Percentiles rank a stretch among this genome's conserved stretches.
Conservation (phyloP, 2,113 vertebrate species). For the Anarhynchus alexandrinus region DNA sequence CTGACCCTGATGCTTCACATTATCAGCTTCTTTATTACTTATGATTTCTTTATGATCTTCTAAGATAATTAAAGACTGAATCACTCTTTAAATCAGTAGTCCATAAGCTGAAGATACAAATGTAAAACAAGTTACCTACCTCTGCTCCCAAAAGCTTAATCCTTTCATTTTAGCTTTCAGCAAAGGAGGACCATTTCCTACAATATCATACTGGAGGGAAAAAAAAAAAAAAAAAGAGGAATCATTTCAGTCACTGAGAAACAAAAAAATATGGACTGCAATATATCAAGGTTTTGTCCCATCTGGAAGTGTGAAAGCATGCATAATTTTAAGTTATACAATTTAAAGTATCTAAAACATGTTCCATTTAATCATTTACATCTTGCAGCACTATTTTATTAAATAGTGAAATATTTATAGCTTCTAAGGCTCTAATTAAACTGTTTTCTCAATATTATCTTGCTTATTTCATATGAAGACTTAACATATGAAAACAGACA, state of each 20-base stretch:
- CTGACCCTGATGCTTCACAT: neutral
- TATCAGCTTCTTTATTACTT: neutral
- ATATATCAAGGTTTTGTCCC: neutral
- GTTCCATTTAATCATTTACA: neutral
- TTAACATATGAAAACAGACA: slow-evolving; percentile 20
- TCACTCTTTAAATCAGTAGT: neutral
- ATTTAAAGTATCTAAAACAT: neutral
- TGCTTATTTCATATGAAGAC: neutral
- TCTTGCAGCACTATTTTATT: slow-evolving; percentile 16
- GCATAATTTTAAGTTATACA: neutral
- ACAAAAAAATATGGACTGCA: neutral
- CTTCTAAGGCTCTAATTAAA: slow-evolving; percentile 22
- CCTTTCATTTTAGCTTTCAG: neutral
- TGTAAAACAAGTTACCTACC: neutral
- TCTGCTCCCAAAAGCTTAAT: neutral
- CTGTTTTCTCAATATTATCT: neutral
- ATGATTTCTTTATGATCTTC: neutral
- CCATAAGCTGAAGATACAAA: neutral
- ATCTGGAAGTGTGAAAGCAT: neutral
- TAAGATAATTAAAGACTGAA: neutral
- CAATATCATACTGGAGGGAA: neutral
- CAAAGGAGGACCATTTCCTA: neutral
- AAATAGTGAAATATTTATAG: slow-evolving; percentile 10
- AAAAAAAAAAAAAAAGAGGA: neutral
- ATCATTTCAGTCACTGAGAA: neutral